phyloP scores from a whole-genome alignment of 2,888 invertebrate genomes.

The Pachymerium ferrugineum region DNA sequence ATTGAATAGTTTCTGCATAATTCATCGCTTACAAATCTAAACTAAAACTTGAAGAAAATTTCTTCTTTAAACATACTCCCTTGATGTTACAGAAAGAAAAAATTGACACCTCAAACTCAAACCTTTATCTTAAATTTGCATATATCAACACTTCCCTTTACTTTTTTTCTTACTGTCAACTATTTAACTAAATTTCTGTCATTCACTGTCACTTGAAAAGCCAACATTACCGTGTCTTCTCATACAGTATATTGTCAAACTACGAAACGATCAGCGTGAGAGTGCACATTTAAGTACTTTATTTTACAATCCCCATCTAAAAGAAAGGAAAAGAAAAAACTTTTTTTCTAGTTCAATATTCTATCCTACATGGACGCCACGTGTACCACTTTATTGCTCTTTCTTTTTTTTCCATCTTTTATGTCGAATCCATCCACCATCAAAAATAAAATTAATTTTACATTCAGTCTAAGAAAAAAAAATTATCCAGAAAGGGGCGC shows the following conservation, averaged over 20 bases:
- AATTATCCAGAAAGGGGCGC: background rate
- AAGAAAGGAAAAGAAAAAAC: too few species aligned
- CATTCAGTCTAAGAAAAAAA: background rate
- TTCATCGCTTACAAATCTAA: too few species aligned
- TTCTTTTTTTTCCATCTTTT: background rate
- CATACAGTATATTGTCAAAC: background rate
- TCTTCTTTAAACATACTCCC: too few species aligned
- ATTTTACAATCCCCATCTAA: background rate
- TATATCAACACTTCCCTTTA: background rate
- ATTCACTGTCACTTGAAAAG: background rate
- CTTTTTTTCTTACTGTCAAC: too few species aligned
- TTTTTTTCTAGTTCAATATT: background rate
- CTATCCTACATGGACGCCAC: background rate
- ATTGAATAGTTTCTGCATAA: too few species aligned
- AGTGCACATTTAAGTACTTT: background rate
- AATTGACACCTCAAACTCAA: background rate
- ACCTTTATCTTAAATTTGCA: slow-evolving; percentile 10
- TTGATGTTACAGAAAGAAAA: background rate
- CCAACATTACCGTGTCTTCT: background rate
- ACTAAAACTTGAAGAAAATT: too few species aligned
- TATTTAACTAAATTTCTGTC: too few species aligned
- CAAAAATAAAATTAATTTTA: background rate
- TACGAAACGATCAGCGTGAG: background rate
- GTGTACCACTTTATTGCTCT: background rate
- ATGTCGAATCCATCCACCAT: background rate